phyloP scores from a whole-genome alignment of 2,113 vertebrate species.

The Brachypteracias leptosomus region DNA sequence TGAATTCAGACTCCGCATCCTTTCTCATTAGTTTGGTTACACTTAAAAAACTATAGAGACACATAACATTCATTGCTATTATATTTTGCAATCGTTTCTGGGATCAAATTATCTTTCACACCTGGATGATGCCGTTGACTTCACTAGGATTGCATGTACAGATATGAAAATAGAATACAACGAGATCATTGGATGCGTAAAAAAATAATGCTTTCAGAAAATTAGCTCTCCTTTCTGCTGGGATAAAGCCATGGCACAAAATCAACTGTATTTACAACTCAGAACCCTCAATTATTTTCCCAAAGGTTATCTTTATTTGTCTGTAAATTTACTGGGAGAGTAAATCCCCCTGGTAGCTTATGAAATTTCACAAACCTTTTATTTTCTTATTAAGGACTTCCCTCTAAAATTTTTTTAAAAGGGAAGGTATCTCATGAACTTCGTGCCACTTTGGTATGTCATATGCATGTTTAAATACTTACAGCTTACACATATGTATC shows the following conservation, averaged over 20 bases:
- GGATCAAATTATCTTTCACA: constrained; percentile 8
- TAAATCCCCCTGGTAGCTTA: background rate
- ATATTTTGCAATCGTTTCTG: background rate
- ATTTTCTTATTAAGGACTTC: background rate
- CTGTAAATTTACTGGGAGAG: background rate
- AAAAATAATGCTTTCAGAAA: background rate
- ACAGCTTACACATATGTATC: background rate
- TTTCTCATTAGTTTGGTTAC: background rate
- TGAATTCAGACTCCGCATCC: background rate
- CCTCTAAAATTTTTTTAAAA: background rate
- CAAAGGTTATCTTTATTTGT: background rate
- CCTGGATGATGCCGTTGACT: background rate
- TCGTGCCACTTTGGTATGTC: background rate
- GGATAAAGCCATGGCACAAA: background rate
- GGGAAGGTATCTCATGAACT: background rate
- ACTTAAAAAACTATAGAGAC: background rate
- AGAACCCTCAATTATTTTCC: background rate
- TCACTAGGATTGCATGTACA: background rate
- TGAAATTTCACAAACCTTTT: background rate
- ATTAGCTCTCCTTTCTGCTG: background rate
- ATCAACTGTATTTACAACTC: background rate
- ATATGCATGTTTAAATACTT: background rate
- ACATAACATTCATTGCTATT: background rate
- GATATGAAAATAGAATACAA: background rate
- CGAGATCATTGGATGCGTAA: background rate